Evolutionary conservation across 2,888 invertebrate genomes (phyloP), one percentile per base, ranked within the genome.

Genomic region (Pseudococcus longispinus): DNA sequence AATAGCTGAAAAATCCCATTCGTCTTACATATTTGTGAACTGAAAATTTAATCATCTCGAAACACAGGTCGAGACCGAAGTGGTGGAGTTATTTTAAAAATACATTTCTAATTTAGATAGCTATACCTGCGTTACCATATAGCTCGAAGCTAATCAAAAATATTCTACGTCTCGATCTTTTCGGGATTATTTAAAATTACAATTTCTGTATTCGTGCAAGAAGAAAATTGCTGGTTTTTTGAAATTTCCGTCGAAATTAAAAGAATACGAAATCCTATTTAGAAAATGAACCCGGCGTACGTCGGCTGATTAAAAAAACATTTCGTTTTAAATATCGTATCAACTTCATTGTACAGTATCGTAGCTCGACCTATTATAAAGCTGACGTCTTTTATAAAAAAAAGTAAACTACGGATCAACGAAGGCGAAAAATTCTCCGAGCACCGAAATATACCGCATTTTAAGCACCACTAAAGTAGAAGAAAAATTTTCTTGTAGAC

Each of bases 31-130:
- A 37, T 23, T 60, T 15, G 23, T 23, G 60, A 23, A 55, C 13
- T 70, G 15, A 70, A 70, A 70, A 70, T 70, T 70, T 70, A 70
- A 70, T 70, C 70, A 29, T 26, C 70, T 70, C 70, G 29, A 60
- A 8, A 60, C 60, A 6, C 2, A 18, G n/a, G 32, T 32, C 9
- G 8, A 4, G 37, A 37, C 8, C 8, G 37, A 15, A 55, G 18
- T 1, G 65, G 11, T 1, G 23, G 23, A 3, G 70, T 29, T 70
- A 26, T 70, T 70, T 70, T 20, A 29, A 70, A 70, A 70, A 70
- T 70, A 70, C 29, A 29, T 70, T 70, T 6, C 70, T 70, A 70
- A 29, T 29, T 70, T 11, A 26, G 15, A 11, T 20, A 20, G 20
- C 44, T 4, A 37, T 46, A 60, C 60, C 15, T 26, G 26, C 9